phyloP scores from a whole-genome alignment of 1,140 invertebrate species.

The Argopecten irradians region DNA sequence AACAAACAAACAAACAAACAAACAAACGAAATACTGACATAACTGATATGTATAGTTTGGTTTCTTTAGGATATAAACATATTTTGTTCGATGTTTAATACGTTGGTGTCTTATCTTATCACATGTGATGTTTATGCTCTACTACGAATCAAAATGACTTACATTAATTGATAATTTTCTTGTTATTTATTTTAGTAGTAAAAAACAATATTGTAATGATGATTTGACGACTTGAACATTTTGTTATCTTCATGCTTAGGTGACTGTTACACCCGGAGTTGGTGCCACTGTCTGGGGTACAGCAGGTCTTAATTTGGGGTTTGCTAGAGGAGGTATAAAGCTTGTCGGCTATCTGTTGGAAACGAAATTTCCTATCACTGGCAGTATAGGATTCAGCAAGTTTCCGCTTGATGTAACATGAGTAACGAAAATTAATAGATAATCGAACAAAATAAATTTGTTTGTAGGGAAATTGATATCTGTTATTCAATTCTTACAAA shows the following conservation, averaged over 20 bases:
- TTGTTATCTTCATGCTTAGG: conserved; percentile 34
- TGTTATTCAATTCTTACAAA: background rate
- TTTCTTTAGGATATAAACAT: background rate
- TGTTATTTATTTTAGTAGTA: too few species aligned
- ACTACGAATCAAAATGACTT: background rate
- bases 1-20: too few species aligned
- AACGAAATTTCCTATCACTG: conserved; percentile 49
- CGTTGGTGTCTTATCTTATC: background rate
- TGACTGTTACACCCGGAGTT: conserved; percentile 40
- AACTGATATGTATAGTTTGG: background rate
- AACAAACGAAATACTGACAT: too few species aligned
- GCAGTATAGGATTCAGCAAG: conserved; percentile 40
- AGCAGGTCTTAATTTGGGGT: conserved; percentile 36
- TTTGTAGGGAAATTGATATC: background rate
- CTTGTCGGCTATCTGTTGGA: conserved; percentile 48
- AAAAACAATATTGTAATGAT: background rate
- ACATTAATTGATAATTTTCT: background rate
- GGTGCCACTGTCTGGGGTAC: conserved; percentile 48
- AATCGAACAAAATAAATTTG: background rate
- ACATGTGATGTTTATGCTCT: background rate
- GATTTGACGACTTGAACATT: background rate
- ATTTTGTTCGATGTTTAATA: background rate
- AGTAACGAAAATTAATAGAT: background rate
- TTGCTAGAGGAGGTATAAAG: conserved; percentile 47
- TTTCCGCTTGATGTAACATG: conserved; percentile 49